Base-by-base conservation (phyloP, 2,797 vertebrate genomes). In the Poecilia gillii region DNA sequence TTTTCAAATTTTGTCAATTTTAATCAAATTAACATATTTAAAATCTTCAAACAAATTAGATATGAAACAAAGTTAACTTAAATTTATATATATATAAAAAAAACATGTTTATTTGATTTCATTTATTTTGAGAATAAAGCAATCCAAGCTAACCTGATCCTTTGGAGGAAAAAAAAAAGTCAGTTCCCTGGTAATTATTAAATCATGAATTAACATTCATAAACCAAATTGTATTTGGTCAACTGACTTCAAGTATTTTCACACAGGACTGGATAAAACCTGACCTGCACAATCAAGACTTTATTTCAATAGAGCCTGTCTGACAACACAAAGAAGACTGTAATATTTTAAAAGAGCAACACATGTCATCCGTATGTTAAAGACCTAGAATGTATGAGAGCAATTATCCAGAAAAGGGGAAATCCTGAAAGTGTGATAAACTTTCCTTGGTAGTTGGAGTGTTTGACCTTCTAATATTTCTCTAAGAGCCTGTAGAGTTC, bases 61-160 rank as follows among this genome's bases (percentile, higher is more conserved):
- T 47, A 73, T 64, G 84, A 70, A 11, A 83, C 49, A 79, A 77
- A 62, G 83, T 28, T 1, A 16, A 70, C 78, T 49, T 73, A 64
- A 23, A 72, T 57, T 39, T 74, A 36, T 57, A 73, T 55, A 39
- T 74, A 41, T 57, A 53, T 4, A 47, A 41, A 23, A 11, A 9
- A 36, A 20, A 41, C 41, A 64, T 64, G 2, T 41, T 25, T 3
- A 14, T 53, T 73, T 18, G 9, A 13, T n/a, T 64, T 33, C 0
- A 64, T 33, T 64, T 36, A 20, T 64, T 64, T 64, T 33, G 31
- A 64, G 16, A 64, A 36, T 36, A 64, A 64, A 12, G 31, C 2
- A 3, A 36, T 68, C 36, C 9, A 41, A 68, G 11, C 36, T 68
- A 39, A 25, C 1, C 36, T 41, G 36, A 68, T 68, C 9, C 64